phyloP scores from a whole-genome alignment of 30 jellyfish, hydroid and myxozoan species.

The Nemopilema nomurai region DNA sequence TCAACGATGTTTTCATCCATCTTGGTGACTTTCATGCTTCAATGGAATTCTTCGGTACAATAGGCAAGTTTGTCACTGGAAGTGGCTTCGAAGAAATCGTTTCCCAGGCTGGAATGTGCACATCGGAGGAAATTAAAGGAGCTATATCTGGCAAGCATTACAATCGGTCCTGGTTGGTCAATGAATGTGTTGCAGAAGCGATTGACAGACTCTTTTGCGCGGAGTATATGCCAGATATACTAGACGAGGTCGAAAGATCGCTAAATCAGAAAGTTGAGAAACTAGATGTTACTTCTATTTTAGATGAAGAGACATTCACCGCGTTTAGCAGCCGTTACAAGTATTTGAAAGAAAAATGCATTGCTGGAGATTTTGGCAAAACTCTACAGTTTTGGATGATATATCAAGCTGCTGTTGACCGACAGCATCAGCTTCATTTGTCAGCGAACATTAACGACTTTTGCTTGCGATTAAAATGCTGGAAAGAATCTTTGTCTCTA shows the following conservation, averaged over 20 bases:
- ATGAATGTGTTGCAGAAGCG: slow-evolving; percentile 43
- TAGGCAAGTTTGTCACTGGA: slow-evolving; percentile 33
- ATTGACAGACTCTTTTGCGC: slow-evolving; percentile 34
- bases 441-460: slow-evolving; percentile 25
- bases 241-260: not conserved
- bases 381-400: slow-evolving; percentile 48
- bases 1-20: slow-evolving; percentile 27
- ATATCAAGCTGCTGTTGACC: slow-evolving; percentile 20
- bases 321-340: not conserved
- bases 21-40: slow-evolving; percentile 46
- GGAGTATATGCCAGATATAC: slow-evolving; percentile 28
- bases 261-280: not conserved
- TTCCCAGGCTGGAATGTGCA: slow-evolving; percentile 48
- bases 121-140: slow-evolving; percentile 55
- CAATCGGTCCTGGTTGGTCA: slow-evolving; percentile 55
- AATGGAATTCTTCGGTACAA: slow-evolving; percentile 33
- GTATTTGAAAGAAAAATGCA: not conserved
- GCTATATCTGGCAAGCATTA: slow-evolving; percentile 51
- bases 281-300: not conserved
- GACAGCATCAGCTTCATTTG: slow-evolving; percentile 26
- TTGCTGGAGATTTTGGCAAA: slow-evolving; percentile 31
- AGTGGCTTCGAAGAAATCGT: slow-evolving; percentile 54
- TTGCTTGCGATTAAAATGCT: slow-evolving; percentile 17
- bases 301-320: slow-evolving; percentile 5
- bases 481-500: slow-evolving; percentile 26